Evolutionary conservation across 1,140 invertebrate species (phyloP).

Genomic region (Drosophila parabipectinata): DNA sequence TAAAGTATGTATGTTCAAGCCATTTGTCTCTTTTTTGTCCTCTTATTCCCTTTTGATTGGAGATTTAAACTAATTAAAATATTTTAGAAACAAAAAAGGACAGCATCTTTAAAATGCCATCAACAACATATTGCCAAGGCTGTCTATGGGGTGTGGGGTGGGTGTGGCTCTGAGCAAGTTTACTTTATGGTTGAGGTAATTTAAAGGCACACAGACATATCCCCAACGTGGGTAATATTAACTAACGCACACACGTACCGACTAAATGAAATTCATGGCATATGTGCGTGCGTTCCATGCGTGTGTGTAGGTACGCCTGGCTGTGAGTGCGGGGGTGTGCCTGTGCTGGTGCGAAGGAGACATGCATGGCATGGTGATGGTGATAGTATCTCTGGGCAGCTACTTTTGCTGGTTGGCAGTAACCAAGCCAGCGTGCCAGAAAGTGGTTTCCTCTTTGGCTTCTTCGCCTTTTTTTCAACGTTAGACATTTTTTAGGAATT

Average conservation of each 20-base stretch:
- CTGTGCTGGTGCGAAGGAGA: conserved; percentile 57
- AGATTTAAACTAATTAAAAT: conserved; percentile 64
- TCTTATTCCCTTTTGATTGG: not conserved
- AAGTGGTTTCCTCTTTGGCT: conserved; percentile 48
- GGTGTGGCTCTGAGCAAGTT: conserved; percentile 38
- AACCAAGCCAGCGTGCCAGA: conserved; percentile 55
- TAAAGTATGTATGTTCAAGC: no score
- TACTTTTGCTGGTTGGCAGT: conserved; percentile 40
- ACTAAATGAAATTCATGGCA: conserved; percentile 82
- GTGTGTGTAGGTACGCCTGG: conserved; percentile 22
- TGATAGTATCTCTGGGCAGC: conserved; percentile 69
- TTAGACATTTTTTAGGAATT: conserved; percentile 58
- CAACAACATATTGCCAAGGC: conserved; percentile 62
- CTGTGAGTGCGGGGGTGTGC: conserved; percentile 9
- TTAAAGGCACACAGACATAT: conserved; percentile 61
- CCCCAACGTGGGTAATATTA: conserved; percentile 71
- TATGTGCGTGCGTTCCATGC: conserved; percentile 74
- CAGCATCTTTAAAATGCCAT: conserved; percentile 62
- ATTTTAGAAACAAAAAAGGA: conserved; percentile 33
- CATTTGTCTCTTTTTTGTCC: no score
- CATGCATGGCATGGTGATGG: conserved; percentile 70
- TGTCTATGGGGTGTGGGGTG: conserved; percentile 8
- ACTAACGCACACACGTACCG: conserved; percentile 78
- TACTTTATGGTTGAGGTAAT: conserved; percentile 76
- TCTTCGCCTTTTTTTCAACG: conserved; percentile 13